Base-by-base conservation (phyloP, 1,140 invertebrate species). In the Cotesia vestalis region DNA sequence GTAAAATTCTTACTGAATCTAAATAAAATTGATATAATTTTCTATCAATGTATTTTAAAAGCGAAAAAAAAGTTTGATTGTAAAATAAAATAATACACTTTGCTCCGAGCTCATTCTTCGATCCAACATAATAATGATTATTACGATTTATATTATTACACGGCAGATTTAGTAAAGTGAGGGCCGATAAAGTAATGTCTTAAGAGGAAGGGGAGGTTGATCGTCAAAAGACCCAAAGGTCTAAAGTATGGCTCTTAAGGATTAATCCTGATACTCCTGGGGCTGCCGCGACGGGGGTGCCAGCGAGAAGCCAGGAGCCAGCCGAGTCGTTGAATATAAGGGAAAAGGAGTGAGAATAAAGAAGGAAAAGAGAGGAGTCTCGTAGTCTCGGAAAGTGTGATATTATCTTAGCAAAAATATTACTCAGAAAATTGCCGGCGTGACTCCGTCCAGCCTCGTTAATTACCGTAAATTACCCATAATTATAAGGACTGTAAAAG, bases 401-500 rank as follows among this genome's bases (percentile, higher is more conserved):
- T 86, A 85, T 86, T 87, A 86, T 86, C 85, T 75, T 75, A 61
- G 80, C 72, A 85, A 82, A 86, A 87, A 87, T 87, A 87, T 87
- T 83, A 86, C 81, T 85, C 80, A 85, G 85, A 87, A 87, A 86
- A 87, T 87, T 86, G 83, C 84, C 80, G 79, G 79, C 84, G 81
- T 84, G 84, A 86, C 84, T 87, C 69, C 82, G 81, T 85, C 84
- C 83, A 85, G 83, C 82, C 84, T 86, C 85, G 85, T 87, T 87
- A 87, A 86, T 87, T 87, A 86, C 83, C 83, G 82, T 83, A 84
- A 86, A 86, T 87, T 87, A 86, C 83, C 85, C 84, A 84, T 87
- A 87, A 87, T 87, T 87, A 86, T 86, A 86, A 86, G 83, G 81
- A 86, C 79, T 84, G 83, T 83, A 86, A 87, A 87, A 87, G 85